Base-by-base conservation (phyloP, 2,797 vertebrate genomes). In the Lepidocolaptes lacrymiger region DNA sequence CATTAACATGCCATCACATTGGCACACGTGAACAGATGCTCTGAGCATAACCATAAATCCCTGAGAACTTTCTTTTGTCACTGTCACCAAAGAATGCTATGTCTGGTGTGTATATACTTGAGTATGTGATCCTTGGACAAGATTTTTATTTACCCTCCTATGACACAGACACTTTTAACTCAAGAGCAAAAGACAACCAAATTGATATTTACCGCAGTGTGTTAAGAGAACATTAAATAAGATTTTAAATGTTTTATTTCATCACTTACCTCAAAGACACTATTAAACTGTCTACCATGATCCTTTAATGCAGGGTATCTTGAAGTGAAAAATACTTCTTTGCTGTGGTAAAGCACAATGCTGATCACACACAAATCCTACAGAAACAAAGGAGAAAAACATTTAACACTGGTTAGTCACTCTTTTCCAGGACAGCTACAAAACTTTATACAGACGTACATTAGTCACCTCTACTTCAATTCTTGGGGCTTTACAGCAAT, bases 201-300 rank as follows among this genome's bases (percentile, higher is more conserved):
- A 72, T 2, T 62, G 12, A 49, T 46, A 90, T 36, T 87, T 94
- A 79, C 12, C 58, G 67, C 73, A 88, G 24, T 10, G 20, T 54
- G 28, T 64, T 77, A 77, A 62, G 6, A 73, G 19, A 48, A 41
- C 20, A 34, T 68, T 84, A 68, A 92, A 28, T 76, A 78, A 59
- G 12, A 67, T 34, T 73, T 75, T 17, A 72, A 46, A 73, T 37
- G 64, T 56, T 76, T 79, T 82, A 86, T 30, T 66, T 52, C 19
- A 56, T 52, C 63, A 96, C 97, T 97, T 88, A 98, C 97, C 97
- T 97, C 93, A 97, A 97, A 95, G 96, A 97, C 89, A 97, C 94
- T 94, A 96, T 97, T 95, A 97, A 97, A 72, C 92, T 93, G 96
- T 97, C 96, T 93, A 96, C 96, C 97, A 98, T 97, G 95, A 94